phyloP scores from a whole-genome alignment of 2,888 invertebrate genomes.

The Eulithis testata region DNA sequence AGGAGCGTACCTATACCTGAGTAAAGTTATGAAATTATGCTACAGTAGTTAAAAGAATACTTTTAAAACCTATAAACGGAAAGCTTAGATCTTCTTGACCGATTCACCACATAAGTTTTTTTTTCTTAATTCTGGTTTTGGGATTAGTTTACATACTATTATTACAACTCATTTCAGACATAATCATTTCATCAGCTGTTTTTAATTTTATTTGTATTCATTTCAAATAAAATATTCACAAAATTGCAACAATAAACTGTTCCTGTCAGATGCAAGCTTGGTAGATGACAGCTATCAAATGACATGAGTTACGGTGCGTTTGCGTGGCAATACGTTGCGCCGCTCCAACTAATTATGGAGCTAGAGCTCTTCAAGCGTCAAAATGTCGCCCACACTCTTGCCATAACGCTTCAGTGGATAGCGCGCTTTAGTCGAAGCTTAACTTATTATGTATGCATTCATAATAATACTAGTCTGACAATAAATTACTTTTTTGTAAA shows the following conservation, averaged over 20 bases:
- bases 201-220: too few species aligned
- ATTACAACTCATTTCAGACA: too few species aligned
- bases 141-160: too few species aligned
- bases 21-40: too few species aligned
- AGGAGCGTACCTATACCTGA: too few species aligned
- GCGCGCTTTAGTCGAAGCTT: slow-evolving; percentile 48
- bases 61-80: too few species aligned
- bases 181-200: too few species aligned
- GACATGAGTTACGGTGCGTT: not conserved
- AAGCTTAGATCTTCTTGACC: too few species aligned
- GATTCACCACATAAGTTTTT: too few species aligned
- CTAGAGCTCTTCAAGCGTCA: slow-evolving; percentile 3
- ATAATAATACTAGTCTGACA: slow-evolving; percentile 37
- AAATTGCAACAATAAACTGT: not conserved
- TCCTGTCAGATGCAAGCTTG: not conserved
- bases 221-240: not conserved
- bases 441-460: slow-evolving; percentile 56
- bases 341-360: slow-evolving; percentile 3
- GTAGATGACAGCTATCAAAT: not conserved
- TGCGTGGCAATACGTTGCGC: slow-evolving; percentile 1
- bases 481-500: slow-evolving; percentile 43
- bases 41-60: too few species aligned
- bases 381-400: slow-evolving; percentile 10
- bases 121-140: too few species aligned
- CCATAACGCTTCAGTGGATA: slow-evolving; percentile 19